Evolutionary conservation across 2,888 invertebrate species (phyloP), one percentile per base, ranked within the genome.

Genomic region (Notodonta ziczac): DNA sequence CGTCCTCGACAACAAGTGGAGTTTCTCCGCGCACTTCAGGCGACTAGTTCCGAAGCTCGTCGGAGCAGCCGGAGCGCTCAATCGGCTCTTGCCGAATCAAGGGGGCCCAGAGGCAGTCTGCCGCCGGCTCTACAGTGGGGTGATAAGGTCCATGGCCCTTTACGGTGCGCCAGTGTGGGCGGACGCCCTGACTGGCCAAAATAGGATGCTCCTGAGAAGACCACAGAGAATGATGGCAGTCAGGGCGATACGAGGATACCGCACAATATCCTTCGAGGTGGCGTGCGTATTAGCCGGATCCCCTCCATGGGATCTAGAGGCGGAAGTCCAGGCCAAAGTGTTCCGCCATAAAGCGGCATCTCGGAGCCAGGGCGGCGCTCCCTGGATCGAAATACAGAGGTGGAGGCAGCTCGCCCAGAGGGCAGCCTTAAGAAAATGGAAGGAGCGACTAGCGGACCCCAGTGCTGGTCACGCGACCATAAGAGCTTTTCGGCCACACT

Each of bases 231-330:
- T 50, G 4, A 50, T 50, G 50, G 50, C 50, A 14, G 9, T 50
- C 50, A 50, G 50, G 50, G 14, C 6, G 14, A 50, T 50, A 14
- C 50, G 50, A 1, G 63, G 59, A 24, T 63, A 63, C 16, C 63
- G 63, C 44, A 60, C 63, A 5, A 16, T 63, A 5, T 63, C 64
- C 6, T 57, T 14, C 35, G 63, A 60, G 51, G 63, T 58, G n/a
- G 55, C 59, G 44, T 55, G 55, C 24, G n/a, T 56, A 3, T 14
- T 63, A 16, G 59, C 63, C 5, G 57, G 63, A 5, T 57, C 63
- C 14, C 51, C 44, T 8, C 59, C 63, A 3, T 63, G 63, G 63
- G 60, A 63, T 14, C 52, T 63, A 12, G 63, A 63, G 14, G 63
- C 63, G 7, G 46, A 44, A 46, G 39, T 46, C 14, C 44, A 32